A percentile compares a stretch with the other conserved stretches of the same genome.
phyloP scores from a whole-genome alignment of 2,888 invertebrate species.

The Eumerus sabulonum region DNA sequence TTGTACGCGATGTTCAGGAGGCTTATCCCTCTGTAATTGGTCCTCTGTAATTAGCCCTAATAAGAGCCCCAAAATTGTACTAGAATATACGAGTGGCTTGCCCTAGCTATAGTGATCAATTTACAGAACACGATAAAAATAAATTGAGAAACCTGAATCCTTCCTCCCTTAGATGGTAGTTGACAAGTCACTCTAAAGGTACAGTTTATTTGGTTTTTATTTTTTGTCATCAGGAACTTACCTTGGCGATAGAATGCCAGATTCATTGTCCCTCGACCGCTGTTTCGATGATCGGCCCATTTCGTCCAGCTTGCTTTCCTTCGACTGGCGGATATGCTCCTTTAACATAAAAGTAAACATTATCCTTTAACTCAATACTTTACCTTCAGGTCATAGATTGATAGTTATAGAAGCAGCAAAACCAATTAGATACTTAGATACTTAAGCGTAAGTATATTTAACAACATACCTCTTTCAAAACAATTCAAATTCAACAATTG shows the following conservation, averaged over 20 bases:
- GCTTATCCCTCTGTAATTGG: too few species aligned
- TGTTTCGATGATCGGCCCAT: conserved; percentile 80
- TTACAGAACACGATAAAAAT: too few species aligned
- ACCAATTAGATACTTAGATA: conserved; percentile 14
- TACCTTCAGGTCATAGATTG: not conserved
- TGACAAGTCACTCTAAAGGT: too few species aligned
- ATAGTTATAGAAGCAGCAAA: too few species aligned
- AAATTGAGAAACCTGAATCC: too few species aligned
- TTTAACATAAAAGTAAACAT: conserved; percentile 73
- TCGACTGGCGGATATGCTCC: conserved; percentile 88
- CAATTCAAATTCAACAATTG: conserved; percentile 1
- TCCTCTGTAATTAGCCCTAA: too few species aligned
- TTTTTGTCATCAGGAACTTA: conserved; percentile 49
- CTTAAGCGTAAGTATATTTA: not conserved
- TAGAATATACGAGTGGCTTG: too few species aligned
- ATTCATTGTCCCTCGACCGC: conserved; percentile 78
- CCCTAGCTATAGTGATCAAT: too few species aligned
- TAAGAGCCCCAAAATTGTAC: too few species aligned
- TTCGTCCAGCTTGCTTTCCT: conserved; percentile 88
- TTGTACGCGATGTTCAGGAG: too few species aligned
- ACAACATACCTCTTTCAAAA: conserved; percentile 6
- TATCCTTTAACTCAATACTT: not conserved
- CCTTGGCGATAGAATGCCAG: conserved; percentile 71
- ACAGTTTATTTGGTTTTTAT: too few species aligned
- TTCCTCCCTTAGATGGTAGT: too few species aligned